Percentiles rank a stretch among this genome's conserved stretches.
phyloP scores from a whole-genome alignment of 1,140 invertebrate genomes.

The Caenorhabditis inopinata region DNA sequence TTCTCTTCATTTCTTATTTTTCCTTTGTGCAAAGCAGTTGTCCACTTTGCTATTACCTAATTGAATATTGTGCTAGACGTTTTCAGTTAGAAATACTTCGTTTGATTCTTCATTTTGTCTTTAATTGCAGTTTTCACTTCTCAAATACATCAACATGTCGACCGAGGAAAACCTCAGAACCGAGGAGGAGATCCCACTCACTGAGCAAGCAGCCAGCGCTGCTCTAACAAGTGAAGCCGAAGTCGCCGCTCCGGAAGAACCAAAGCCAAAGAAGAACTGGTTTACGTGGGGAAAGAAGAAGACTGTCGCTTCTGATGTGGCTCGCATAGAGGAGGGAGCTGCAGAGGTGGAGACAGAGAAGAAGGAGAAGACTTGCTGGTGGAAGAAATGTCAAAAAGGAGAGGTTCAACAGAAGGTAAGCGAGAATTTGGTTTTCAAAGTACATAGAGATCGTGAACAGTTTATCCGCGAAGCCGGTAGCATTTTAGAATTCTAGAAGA shows the following conservation, averaged over 20 bases:
- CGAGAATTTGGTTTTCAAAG: background rate
- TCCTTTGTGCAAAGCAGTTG: background rate
- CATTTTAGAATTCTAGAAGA: no score
- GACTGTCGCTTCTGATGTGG: background rate
- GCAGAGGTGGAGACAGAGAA: background rate
- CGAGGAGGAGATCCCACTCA: conserved; percentile 16
- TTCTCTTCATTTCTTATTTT: background rate
- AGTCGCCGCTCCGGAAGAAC: background rate
- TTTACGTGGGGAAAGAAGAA: conserved; percentile 27
- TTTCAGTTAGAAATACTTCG: background rate
- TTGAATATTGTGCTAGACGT: no score
- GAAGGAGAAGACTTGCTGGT: conserved; percentile 31
- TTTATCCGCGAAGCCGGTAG: no score
- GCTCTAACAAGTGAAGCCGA: no score
- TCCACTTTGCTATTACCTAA: background rate
- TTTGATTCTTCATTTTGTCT: background rate
- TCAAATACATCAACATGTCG: background rate
- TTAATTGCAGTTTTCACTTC: background rate
- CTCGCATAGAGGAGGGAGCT: conserved; percentile 6
- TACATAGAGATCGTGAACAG: no score
- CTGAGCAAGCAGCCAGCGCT: no score
- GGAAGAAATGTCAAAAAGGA: conserved; percentile 12
- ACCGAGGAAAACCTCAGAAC: conserved; percentile 7
- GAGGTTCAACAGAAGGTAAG: conserved; percentile 41
- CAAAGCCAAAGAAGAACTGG: conserved; percentile 42